Base-by-base conservation (phyloP, 2,797 vertebrate genomes). In the Centropyge bicolor region DNA sequence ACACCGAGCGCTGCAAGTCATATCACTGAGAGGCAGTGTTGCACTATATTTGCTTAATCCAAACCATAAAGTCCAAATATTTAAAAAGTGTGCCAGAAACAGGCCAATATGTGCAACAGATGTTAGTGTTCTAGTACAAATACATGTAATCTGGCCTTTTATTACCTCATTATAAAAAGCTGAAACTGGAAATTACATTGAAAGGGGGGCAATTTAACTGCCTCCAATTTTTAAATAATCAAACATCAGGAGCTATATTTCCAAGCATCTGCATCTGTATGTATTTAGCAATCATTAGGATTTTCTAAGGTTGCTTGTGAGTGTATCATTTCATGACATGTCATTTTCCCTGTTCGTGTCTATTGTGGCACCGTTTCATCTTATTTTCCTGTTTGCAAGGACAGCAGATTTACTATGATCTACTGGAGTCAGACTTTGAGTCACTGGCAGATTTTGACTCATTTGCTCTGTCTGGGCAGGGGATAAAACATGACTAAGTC, bases 391-490 rank as follows among this genome's bases (percentile, higher is more conserved):
- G 73, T 75, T 56, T 78, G 68, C 36, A 70, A 54, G 63, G 65
- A 77, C 73, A 83, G 52, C 36, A 76, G 43, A 73, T 52, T 63
- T 70, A 5, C 20, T 66, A 22, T 55, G 71, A 82, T 85, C 63
- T 61, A 64, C 52, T 65, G 62, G 19, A 62, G 40, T 61, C 71
- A 65, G 80, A 70, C 65, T 66, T 64, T 3, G 57, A 81, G 72
- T 75, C 35, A 27, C 79, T 76, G 55, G 55, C 46, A 81, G 76
- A 59, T 63, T 45, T 3, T 87, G 81, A 84, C 72, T 88, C 78
- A 86, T 80, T 75, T 57, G 48, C 55, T 79, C 67, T 72, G 80
- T 82, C 74, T 81, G 8, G 51, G 71, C 55, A 9, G 60, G 8
- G 76, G 64, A 79, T 69, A 81, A 85, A 80, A 67, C 22, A 81